Conservation (phyloP, 2,797 vertebrate species). For the Eupleurogrammus muticus region DNA sequence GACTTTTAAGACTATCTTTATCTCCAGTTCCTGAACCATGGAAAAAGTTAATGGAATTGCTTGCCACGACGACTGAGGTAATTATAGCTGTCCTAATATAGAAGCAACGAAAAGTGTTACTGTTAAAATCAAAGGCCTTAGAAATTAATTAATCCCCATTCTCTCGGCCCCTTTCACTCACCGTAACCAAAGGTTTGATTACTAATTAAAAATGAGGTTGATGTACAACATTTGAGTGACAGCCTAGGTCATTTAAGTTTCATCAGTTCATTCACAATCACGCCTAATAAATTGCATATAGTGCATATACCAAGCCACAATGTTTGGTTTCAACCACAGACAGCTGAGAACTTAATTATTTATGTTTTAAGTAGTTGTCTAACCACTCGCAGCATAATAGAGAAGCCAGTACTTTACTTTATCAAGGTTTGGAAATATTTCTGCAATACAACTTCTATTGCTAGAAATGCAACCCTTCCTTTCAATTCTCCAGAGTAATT, state of each 20-base stretch:
- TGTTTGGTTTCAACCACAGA: background rate
- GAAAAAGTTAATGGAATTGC: conserved; percentile 59
- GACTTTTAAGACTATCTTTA: conserved; percentile 48
- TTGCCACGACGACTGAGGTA: conserved; percentile 50
- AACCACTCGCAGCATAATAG: conserved; percentile 19
- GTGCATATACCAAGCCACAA: background rate
- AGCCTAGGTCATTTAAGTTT: conserved; percentile 35
- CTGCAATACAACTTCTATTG: conserved; percentile 63
- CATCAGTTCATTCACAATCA: conserved; percentile 33
- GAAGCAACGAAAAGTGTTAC: conserved; percentile 50
- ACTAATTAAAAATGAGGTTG: conserved; percentile 51
- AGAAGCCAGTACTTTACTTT: conserved; percentile 39
- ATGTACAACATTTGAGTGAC: conserved; percentile 18
- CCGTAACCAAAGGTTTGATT: conserved; percentile 52
- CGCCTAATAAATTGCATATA: background rate
- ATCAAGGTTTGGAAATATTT: conserved; percentile 49
- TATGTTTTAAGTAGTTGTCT: conserved; percentile 2
- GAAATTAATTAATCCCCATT: conserved; percentile 68
- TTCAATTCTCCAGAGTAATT: conserved; percentile 75
- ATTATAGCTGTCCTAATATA: conserved; percentile 74
- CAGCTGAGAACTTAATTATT: conserved; percentile 5
- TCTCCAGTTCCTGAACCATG: conserved; percentile 63
- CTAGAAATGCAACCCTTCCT: conserved; percentile 71
- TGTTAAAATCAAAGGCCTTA: conserved; percentile 68
- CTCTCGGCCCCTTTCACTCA: conserved; percentile 37